Evolutionary conservation across 2,797 vertebrate genomes (phyloP), one percentile per base, ranked within the genome.

Genomic region (Neosalanx taihuensis): DNA sequence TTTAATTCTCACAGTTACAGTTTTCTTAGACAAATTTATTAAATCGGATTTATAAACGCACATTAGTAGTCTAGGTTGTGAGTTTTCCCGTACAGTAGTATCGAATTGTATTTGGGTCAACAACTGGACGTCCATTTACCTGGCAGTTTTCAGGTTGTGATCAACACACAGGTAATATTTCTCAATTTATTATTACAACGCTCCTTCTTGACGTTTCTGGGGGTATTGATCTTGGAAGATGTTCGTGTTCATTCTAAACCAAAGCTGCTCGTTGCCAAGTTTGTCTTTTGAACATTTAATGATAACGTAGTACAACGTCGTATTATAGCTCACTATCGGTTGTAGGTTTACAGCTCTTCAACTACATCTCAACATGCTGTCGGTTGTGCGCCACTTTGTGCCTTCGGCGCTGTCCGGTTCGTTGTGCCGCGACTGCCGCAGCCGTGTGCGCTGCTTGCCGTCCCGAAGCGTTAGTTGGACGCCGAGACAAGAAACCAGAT

Each of bases 401-500:
- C 72, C 82, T 73, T 23, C 80, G 18, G 58, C 61, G 2, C 81
- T 70, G n/a, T 70, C 84, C 76, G 76, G 77, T 72, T 77, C 80
- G 75, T 84, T 85, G 70, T 83, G 81, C 68, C 79, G 56, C 62
- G 80, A 79, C 51, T 85, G 78, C 71, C 73, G 84, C 63, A 84
- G 79, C 75, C 76, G 78, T 67, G 56, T 15, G 0, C 73, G 12
- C 61, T 65, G 62, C 70, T 72, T 62, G 63, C 70, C 77, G 0
- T 18, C 53, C 58, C 77, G 79, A 66, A 67, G 69, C 60, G 77
- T 91, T 71, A 82, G 80, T 68, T 88, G 75, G 81, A 86, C 81
- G 10, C 83, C 86, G 49, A 80, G 85, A 41, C 85, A 84, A 68
- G 87, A 88, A 87, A 89, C 86, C 79, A 82, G 84, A 70, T 88